phyloP scores from a whole-genome alignment of 1,140 invertebrate species.

The Episyrphus balteatus region DNA sequence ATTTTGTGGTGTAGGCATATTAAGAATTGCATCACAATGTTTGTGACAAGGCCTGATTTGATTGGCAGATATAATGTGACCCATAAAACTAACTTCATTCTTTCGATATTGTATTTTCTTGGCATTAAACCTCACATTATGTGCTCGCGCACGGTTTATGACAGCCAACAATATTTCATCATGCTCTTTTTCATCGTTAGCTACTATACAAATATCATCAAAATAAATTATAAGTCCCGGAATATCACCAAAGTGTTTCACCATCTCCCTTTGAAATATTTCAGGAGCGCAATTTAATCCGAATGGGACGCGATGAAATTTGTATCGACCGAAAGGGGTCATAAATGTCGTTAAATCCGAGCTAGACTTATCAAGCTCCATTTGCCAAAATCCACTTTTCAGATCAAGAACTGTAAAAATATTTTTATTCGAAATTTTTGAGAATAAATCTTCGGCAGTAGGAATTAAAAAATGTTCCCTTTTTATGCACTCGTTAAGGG shows the following conservation, averaged over 20 bases:
- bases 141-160: conserved; percentile 8
- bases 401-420: conserved; percentile 5
- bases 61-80: conserved; percentile 12
- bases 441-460: no score
- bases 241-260: conserved; percentile 16
- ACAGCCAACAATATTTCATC: conserved; percentile 23
- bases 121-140: conserved; percentile 14
- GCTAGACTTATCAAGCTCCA: conserved; percentile 2
- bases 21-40: conserved; percentile 16
- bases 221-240: conserved; percentile 18
- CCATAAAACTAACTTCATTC: conserved; percentile 11
- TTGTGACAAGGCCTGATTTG: no score
- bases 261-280: conserved; percentile 21
- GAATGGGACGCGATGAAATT: conserved; percentile 32
- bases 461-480: conserved; percentile 7
- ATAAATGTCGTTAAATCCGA: conserved; percentile 6
- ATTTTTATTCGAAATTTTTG: conserved; percentile 4
- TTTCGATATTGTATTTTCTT: conserved; percentile 11
- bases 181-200: no score
- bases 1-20: conserved; percentile 10
- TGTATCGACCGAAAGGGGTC: no score
- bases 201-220: conserved; percentile 24
- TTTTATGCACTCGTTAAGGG: conserved; percentile 8
- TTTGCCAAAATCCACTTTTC: conserved; percentile 3
- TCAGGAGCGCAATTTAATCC: conserved; percentile 30